These are phyloP conservation scores for Carduelis carduelis DNA, from an alignment of 2,797 vertebrate species.

Conservation along the genomic window DNA sequence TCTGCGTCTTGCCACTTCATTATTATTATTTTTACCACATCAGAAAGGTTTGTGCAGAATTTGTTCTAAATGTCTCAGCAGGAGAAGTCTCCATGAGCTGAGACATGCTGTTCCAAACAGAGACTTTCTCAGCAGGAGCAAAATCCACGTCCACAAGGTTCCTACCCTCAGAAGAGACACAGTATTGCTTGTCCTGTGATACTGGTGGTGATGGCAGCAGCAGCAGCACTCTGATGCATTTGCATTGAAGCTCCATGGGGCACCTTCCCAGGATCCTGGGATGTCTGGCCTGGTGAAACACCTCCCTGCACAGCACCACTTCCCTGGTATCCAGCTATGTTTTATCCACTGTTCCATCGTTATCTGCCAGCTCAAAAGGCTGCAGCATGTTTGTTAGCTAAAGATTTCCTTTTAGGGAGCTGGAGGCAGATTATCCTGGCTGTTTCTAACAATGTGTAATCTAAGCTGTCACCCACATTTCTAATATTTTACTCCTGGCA, in stretches of 20 bases:
- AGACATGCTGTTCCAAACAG: not conserved
- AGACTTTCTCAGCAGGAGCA: not conserved
- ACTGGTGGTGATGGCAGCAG: not conserved
- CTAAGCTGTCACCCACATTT: conserved; percentile 43
- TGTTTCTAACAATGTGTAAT: conserved; percentile 14
- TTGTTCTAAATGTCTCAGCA: not conserved
- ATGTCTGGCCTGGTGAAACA: not conserved
- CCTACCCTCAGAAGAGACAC: not conserved
- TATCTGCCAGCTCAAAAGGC: conserved; percentile 32
- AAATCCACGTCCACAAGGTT: not conserved
- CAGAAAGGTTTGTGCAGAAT: not conserved
- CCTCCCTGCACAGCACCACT: not conserved
- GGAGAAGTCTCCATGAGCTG: not conserved
- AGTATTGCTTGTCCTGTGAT: not conserved
- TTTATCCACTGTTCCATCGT: not conserved
- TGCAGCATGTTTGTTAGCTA: conserved; percentile 1
- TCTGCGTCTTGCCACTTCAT: not conserved
- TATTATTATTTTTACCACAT: not conserved
- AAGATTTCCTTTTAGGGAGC: conserved; percentile 51
- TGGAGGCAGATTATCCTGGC: not conserved
- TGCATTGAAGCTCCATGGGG: not conserved
- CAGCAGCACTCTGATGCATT: not conserved
- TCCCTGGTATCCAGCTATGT: not conserved
- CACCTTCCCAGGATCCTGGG: not conserved
- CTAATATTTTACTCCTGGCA: not conserved